Evolutionary conservation across 2,797 vertebrate genomes (phyloP).

Genomic region (Trichosurus vulpecula): DNA sequence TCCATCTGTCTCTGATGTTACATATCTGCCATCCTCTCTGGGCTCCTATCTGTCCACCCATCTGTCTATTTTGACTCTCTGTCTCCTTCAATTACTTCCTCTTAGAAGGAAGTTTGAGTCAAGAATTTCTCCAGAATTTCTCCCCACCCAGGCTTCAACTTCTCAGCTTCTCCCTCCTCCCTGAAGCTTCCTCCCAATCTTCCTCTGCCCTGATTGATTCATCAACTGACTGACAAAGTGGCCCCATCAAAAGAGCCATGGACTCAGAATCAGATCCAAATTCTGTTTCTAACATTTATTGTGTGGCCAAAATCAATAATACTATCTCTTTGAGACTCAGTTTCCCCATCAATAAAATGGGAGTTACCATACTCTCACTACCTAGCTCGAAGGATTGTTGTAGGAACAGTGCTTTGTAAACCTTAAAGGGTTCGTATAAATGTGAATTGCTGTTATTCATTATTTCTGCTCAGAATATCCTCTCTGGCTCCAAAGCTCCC

Average conservation of each 20-base stretch:
- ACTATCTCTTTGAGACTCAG: conserved; percentile 29
- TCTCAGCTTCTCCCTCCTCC: background rate
- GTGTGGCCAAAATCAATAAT: background rate
- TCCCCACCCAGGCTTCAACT: background rate
- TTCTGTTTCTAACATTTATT: conserved; percentile 38
- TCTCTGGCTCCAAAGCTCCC: background rate
- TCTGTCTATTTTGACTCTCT: conserved; percentile 10
- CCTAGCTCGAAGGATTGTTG: background rate
- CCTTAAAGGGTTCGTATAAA: background rate
- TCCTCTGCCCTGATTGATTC: conserved; percentile 28
- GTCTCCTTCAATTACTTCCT: background rate
- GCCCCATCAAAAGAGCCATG: conserved; percentile 52
- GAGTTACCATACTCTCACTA: background rate
- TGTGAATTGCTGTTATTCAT: background rate
- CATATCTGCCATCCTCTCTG: background rate
- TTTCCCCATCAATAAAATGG: conserved; percentile 58
- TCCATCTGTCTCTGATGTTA: background rate
- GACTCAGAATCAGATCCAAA: conserved; percentile 13
- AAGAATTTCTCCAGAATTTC: background rate
- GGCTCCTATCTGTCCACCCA: background rate
- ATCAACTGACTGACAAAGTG: conserved; percentile 30
- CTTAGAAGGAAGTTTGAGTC: conserved; percentile 2
- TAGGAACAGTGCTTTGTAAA: background rate
- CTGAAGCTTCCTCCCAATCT: conserved; percentile 31
- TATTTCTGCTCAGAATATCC: conserved; percentile 18